Evolutionary conservation across 2,888 invertebrate genomes (phyloP).

Genomic region (Agonum fuliginosum): DNA sequence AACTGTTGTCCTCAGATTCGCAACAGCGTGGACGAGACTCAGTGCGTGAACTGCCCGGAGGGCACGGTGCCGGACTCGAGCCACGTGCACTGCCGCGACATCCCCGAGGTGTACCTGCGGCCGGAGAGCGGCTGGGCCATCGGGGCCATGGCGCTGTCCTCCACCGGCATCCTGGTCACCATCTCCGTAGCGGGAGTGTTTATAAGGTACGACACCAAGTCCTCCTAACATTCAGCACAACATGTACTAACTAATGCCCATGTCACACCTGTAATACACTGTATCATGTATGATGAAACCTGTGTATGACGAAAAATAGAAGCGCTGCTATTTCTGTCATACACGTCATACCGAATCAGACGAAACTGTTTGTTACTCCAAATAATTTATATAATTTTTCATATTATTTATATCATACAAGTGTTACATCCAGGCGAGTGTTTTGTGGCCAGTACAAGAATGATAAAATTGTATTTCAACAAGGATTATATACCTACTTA

Average conservation of each 20-base stretch:
- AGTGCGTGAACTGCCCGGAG: constrained; percentile 87
- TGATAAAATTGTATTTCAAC: too few species aligned
- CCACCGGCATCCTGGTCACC: constrained; percentile 88
- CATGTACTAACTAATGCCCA: background rate
- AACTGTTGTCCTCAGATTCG: constrained; percentile 78
- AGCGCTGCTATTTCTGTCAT: too few species aligned
- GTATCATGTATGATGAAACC: too few species aligned
- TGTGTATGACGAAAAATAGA: too few species aligned
- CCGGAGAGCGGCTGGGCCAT: constrained; percentile 94
- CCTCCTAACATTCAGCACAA: background rate
- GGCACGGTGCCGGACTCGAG: constrained; percentile 88
- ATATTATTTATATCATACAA: too few species aligned
- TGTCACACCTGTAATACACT: too few species aligned
- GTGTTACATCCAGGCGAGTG: too few species aligned
- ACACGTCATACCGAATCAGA: too few species aligned
- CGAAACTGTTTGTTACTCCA: too few species aligned
- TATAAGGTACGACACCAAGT: constrained; percentile 72
- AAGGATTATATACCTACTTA: too few species aligned
- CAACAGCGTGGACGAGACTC: constrained; percentile 86
- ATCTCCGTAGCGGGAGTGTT: constrained; percentile 78
- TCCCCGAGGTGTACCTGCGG: constrained; percentile 88
- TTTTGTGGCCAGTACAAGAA: too few species aligned
- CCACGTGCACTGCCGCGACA: constrained; percentile 83
- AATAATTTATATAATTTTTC: too few species aligned
- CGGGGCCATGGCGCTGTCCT: constrained; percentile 92